Evolutionary conservation across 2,797 vertebrate species (phyloP), one percentile per base, ranked within the genome.

Genomic region (Hyperoplus immaculatus): DNA sequence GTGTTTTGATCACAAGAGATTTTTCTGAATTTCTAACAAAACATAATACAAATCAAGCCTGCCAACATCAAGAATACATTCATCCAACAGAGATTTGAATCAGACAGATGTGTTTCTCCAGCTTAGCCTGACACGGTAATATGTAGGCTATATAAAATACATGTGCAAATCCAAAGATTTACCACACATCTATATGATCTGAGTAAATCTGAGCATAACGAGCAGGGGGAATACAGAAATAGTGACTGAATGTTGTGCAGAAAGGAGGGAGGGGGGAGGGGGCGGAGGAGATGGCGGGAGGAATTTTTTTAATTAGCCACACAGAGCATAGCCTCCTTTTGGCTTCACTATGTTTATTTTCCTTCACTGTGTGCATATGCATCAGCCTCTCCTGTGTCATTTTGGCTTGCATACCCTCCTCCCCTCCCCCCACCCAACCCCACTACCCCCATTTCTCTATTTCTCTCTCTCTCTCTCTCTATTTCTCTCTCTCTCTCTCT

Each of bases 281-380:
- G 81, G 85, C 14, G 71, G 87, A 86, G 68, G 82, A 82, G 82
- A 77, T 13, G 64, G 61, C 69, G 76, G 76, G 72, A 59, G 68
- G 66, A 29, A 14, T 87, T 85, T 82, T 91, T 94, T 94, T 94
- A 94, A 95, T 94, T 92, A 95, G 87, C 89, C 93, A 81, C 93
- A 93, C 77, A 87, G 92, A 95, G 93, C 87, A 88, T 92, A 91
- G 87, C 91, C 92, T 93, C 77, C 78, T 94, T 94, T 92, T 90
- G 89, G 90, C 85, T 86, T 85, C 77, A 56, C 87, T 74, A 80
- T 95, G 93, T 94, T 94, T 94, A 93, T 94, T 93, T 93, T 91
- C 88, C 88, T 29, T 92, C 93, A 88, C 78, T 90, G 91, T 90
- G 92, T 93, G 86, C 90, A 88, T 72, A 85, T 78, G 82, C 87